Evolutionary conservation across 2,797 vertebrate species (phyloP).

Genomic region (Gallirallus australis): DNA sequence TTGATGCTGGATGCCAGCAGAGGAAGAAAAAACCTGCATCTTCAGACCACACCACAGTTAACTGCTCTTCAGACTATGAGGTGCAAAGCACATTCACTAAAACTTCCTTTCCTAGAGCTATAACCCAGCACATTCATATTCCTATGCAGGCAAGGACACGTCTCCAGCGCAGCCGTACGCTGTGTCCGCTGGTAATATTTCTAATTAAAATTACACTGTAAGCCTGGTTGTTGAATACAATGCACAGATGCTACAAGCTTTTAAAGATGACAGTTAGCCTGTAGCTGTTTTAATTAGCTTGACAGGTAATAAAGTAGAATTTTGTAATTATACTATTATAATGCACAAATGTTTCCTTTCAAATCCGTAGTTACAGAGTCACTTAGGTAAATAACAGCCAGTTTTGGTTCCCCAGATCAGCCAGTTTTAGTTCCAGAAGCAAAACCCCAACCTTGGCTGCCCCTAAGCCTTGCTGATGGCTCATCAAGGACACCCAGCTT

Average conservation of each 20-base stretch:
- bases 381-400: neutral
- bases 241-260: constrained; percentile 18
- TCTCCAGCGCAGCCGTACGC: neutral
- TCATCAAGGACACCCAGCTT: neutral
- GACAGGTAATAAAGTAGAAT: constrained; percentile 38
- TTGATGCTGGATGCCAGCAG: accelerated
- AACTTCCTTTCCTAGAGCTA: neutral
- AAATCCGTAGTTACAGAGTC: neutral
- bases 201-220: constrained; percentile 9
- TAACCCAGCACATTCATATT: neutral
- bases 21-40: neutral
- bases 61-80: neutral
- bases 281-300: constrained; percentile 44
- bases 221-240: constrained; percentile 29
- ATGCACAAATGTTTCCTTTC: constrained; percentile 44
- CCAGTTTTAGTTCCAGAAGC: neutral
- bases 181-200: neutral
- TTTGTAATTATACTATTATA: constrained; percentile 45
- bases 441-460: neutral
- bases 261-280: neutral
- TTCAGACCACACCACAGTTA: neutral
- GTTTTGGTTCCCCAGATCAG: neutral
- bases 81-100: neutral
- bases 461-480: neutral
- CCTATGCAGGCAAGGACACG: neutral